Conservation (phyloP, 1,140 invertebrate genomes). For the Drosophila ambigua region DNA sequence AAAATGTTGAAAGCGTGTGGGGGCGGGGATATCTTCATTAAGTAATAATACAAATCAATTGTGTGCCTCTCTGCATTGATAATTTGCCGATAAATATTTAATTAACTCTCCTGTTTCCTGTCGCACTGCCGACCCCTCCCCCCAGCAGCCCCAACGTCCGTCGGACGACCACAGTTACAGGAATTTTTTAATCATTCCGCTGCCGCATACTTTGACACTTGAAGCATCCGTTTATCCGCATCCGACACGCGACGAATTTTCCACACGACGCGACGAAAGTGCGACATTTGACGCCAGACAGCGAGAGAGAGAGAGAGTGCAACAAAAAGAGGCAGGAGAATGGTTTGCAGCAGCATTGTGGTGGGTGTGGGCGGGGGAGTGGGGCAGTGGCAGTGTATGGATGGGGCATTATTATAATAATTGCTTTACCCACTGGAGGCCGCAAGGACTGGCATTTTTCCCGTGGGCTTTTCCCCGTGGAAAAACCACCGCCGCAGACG, state of each 20-base stretch:
- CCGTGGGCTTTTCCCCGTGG: too few species aligned
- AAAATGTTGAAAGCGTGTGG: too few species aligned
- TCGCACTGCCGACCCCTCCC: conserved; percentile 11
- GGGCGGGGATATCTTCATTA: conserved; percentile 33
- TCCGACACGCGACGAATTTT: conserved; percentile 57
- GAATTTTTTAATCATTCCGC: conserved; percentile 70
- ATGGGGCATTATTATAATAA: conserved; percentile 78
- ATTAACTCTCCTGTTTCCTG: conserved; percentile 41
- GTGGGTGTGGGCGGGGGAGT: background rate
- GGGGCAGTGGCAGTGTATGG: conserved; percentile 9
- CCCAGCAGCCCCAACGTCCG: too few species aligned
- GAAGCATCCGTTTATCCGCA: conserved; percentile 13
- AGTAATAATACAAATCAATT: conserved; percentile 56
- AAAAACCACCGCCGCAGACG: conserved; percentile 15
- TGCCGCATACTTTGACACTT: conserved; percentile 77
- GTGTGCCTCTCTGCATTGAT: conserved; percentile 43
- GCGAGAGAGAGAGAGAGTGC: conserved; percentile 41
- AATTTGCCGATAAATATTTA: conserved; percentile 49
- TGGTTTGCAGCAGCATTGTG: too few species aligned
- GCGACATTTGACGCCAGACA: conserved; percentile 70
- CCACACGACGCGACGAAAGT: conserved; percentile 64
- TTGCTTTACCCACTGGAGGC: conserved; percentile 58
- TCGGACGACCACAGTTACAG: conserved; percentile 4
- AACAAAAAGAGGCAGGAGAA: background rate
- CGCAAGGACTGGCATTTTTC: background rate